These are phyloP conservation scores for Argya squamiceps DNA, from an alignment of 2,797 vertebrate genomes.

Conservation along the genomic window DNA sequence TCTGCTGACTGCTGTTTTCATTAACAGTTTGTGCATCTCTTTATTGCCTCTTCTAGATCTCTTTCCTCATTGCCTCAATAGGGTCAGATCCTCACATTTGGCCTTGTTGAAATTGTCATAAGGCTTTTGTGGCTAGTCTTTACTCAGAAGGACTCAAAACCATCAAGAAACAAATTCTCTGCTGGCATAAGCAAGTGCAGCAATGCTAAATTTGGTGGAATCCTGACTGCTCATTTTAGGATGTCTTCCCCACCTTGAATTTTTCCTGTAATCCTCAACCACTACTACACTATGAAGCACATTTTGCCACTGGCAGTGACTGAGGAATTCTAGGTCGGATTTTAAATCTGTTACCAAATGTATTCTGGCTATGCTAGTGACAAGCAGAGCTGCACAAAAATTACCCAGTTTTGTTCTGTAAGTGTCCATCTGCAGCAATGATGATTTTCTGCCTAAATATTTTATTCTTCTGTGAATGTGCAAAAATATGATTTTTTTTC, in stretches of 20 bases:
- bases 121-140: background rate
- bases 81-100: background rate
- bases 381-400: constrained; percentile 32
- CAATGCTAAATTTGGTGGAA: background rate
- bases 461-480: constrained; percentile 62
- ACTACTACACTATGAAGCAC: background rate
- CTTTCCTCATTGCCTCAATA: background rate
- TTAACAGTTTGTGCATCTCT: background rate
- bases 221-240: background rate
- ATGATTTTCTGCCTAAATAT: constrained; percentile 60
- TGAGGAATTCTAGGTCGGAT: background rate
- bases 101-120: background rate
- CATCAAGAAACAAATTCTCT: background rate
- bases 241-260: background rate
- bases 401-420: constrained; percentile 47
- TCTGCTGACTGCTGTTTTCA: background rate
- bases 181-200: background rate
- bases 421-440: constrained; percentile 67
- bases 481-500: constrained; percentile 6
- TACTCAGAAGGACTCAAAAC: background rate
- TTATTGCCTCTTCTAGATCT: background rate
- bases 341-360: background rate
- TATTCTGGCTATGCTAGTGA: background rate
- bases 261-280: background rate
- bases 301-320: background rate